Conservation (phyloP, 2,113 vertebrate genomes). For the Anoplopoma fimbria region DNA sequence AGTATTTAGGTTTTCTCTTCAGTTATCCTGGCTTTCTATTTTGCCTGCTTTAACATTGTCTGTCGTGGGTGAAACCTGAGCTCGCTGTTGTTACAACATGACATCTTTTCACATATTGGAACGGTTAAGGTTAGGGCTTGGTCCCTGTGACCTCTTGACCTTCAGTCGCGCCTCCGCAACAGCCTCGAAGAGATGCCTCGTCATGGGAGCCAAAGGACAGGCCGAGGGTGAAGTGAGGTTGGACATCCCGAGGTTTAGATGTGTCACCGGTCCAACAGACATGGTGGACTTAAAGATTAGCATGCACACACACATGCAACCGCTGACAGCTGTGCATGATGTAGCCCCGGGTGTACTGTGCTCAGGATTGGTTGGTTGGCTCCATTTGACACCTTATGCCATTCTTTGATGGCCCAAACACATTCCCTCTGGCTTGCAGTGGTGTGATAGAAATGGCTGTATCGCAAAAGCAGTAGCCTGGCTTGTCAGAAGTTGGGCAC, state of each 20-base stretch:
- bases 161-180: conserved; percentile 11
- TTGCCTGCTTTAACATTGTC: background rate
- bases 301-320: background rate
- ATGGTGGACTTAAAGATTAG: background rate
- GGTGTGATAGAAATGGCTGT: conserved; percentile 26
- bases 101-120: conserved; percentile 71
- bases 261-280: background rate
- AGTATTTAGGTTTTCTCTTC: background rate
- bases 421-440: conserved; percentile 32
- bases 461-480: conserved; percentile 14
- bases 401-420: conserved; percentile 39
- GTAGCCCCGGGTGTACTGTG: background rate
- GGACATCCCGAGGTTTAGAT: conserved; percentile 3
- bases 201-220: background rate
- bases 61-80: conserved; percentile 61
- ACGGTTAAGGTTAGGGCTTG: conserved; percentile 55
- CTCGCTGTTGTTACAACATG: conserved; percentile 49
- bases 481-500: conserved; percentile 19
- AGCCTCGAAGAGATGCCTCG: conserved; percentile 27
- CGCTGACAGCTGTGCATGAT: conserved; percentile 16
- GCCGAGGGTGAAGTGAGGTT: background rate
- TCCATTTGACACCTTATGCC: conserved; percentile 32
- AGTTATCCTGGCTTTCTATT: background rate
- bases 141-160: conserved; percentile 60
- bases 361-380: conserved; percentile 10